phyloP scores from a whole-genome alignment of 2,113 vertebrate genomes.

The Delphinus delphis region DNA sequence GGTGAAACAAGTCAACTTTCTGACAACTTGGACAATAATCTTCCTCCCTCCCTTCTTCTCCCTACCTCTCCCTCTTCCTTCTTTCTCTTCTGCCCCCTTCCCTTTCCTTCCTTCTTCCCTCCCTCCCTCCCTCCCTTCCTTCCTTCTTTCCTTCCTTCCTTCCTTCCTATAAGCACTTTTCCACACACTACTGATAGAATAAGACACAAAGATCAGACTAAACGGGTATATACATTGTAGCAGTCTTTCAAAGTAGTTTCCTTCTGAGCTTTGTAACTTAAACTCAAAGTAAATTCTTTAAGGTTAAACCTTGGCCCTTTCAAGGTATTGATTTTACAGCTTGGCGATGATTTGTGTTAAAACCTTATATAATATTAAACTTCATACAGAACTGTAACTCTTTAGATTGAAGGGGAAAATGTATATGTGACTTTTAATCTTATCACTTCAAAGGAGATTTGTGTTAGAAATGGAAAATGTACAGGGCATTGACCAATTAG shows the following conservation, averaged over 20 bases:
- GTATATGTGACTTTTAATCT: slow-evolving; percentile 20
- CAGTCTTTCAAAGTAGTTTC: neutral
- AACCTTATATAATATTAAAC: slow-evolving; percentile 35
- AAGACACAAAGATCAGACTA: neutral
- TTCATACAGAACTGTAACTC: slow-evolving; percentile 39
- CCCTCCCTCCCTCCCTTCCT: neutral
- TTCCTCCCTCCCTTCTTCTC: neutral
- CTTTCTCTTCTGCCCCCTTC: rapidly evolving
- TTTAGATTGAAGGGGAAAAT: slow-evolving; percentile 50
- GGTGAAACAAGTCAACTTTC: neutral
- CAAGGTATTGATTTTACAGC: slow-evolving; percentile 18
- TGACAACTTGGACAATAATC: neutral
- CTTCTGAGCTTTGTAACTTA: slow-evolving; percentile 23
- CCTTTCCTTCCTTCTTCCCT: rapidly evolving
- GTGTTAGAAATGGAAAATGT: slow-evolving; percentile 67
- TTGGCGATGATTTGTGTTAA: slow-evolving; percentile 65
- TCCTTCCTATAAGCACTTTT: neutral
- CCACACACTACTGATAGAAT: neutral
- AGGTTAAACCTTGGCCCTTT: slow-evolving; percentile 52
- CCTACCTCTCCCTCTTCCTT: neutral
- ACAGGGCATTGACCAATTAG: slow-evolving; percentile 48
- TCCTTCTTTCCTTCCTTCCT: neutral
- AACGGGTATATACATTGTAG: neutral
- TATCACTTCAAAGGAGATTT: slow-evolving; percentile 60
- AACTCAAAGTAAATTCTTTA: slow-evolving; percentile 50